A percentile compares a stretch with the other conserved stretches of the same genome.
Evolutionary conservation across 2,113 vertebrate species (phyloP).

Genomic region (Ictalurus punctatus): DNA sequence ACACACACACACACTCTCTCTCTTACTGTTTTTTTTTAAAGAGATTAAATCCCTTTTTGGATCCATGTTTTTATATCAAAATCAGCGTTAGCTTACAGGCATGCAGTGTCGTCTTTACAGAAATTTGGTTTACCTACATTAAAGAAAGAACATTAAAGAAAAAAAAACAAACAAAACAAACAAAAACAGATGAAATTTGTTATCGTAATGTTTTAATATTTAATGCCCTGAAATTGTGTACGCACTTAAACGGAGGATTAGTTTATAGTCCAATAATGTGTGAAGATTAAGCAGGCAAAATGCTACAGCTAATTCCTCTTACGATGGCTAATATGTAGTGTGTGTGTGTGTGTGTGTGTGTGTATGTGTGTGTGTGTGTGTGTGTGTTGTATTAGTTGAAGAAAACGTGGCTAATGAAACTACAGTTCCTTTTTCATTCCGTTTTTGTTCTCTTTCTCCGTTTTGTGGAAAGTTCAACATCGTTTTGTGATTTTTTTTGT

Average conservation of each 20-base stretch:
- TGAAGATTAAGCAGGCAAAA: conserved; percentile 72
- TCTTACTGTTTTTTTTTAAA: conserved; percentile 42
- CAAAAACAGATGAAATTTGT: conserved; percentile 58
- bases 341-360: conserved; percentile 14
- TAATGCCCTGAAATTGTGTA: conserved; percentile 62
- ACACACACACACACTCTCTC: conserved; percentile 18
- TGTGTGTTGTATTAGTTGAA: conserved; percentile 5
- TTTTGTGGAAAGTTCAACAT: background rate
- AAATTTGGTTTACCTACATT: conserved; percentile 66
- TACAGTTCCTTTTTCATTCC: conserved; percentile 1
- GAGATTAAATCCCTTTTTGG: conserved; percentile 33
- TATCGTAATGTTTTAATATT: conserved; percentile 64
- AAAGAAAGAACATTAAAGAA: conserved; percentile 28
- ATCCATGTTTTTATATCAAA: conserved; percentile 49
- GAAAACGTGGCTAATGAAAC: background rate
- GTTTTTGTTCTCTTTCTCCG: background rate
- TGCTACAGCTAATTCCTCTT: conserved; percentile 69
- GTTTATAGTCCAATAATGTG: conserved; percentile 68
- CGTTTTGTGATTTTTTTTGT: background rate
- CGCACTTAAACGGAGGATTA: conserved; percentile 67
- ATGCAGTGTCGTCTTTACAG: conserved; percentile 69
- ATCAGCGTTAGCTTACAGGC: conserved; percentile 68
- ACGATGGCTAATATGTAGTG: conserved; percentile 62
- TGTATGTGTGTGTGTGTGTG: conserved; percentile 21
- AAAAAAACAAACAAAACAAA: background rate